These are phyloP conservation scores for Crotophaga sulcirostris DNA, from an alignment of 2,113 vertebrate species.

Conservation along the genomic window DNA sequence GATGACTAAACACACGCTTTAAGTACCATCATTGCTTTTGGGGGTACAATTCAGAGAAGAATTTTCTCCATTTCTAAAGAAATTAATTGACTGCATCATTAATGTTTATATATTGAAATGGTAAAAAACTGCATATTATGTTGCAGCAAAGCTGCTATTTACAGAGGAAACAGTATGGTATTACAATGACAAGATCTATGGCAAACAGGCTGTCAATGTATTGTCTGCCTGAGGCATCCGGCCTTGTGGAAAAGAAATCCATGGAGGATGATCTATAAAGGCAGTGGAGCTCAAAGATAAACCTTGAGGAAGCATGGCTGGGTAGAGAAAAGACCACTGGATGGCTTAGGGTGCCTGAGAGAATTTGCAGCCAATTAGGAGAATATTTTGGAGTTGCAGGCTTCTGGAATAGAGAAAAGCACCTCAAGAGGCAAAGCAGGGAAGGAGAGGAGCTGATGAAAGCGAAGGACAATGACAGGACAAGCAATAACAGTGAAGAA, in stretches of 20 bases:
- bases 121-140: background rate
- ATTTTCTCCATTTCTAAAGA: background rate
- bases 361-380: conserved; percentile 35
- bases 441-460: background rate
- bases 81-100: background rate
- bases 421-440: background rate
- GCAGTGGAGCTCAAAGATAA: background rate
- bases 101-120: background rate
- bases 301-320: background rate
- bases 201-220: background rate
- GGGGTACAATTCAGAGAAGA: background rate
- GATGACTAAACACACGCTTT: background rate
- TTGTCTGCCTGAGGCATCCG: background rate
- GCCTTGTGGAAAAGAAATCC: background rate
- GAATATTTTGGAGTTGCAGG: background rate
- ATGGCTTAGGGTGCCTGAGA: background rate
- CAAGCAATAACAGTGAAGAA: background rate
- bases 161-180: background rate
- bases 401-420: background rate
- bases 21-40: background rate
- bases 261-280: background rate
- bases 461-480: conserved; percentile 7
- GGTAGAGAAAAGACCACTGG: background rate
- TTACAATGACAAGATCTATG: background rate
- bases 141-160: background rate